Evolutionary conservation across 2,113 vertebrate genomes (phyloP).

Genomic region (Hypanus sabinus): DNA sequence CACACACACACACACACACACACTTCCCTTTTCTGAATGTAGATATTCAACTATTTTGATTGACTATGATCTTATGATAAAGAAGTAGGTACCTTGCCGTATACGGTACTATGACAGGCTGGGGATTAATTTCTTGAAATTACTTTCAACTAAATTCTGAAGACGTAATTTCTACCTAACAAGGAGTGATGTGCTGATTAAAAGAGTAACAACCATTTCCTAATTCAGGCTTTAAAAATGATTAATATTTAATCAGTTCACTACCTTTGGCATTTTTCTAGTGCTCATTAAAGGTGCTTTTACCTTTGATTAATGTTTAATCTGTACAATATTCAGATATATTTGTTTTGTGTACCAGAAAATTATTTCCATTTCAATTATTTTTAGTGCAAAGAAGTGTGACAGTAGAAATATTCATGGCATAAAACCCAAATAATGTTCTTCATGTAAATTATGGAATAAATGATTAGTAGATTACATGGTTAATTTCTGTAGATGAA

Average conservation of each 20-base stretch:
- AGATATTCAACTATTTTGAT: not conserved
- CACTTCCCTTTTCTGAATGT: not conserved
- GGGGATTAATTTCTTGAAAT: not conserved
- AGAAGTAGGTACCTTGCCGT: not conserved
- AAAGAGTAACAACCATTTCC: not conserved
- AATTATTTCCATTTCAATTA: not conserved
- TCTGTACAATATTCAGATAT: not conserved
- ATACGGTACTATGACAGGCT: not conserved
- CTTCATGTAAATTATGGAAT: not conserved
- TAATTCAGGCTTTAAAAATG: not conserved
- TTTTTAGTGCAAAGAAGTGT: not conserved
- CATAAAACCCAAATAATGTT: not conserved
- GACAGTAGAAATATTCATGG: not conserved
- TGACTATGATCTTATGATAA: not conserved
- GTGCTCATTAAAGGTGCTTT: not conserved
- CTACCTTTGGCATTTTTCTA: not conserved
- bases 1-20: too few relatives aligned
- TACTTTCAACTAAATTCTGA: not conserved
- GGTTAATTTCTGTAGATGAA: not conserved
- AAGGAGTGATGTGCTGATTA: constrained; percentile 1
- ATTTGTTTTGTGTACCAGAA: not conserved
- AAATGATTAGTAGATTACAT: not conserved
- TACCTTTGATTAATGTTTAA: not conserved
- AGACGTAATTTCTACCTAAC: not conserved
- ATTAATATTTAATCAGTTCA: not conserved